These are phyloP conservation scores for Larimichthys polyactis DNA, from an alignment of 2,113 vertebrate genomes.

Conservation along the genomic window DNA sequence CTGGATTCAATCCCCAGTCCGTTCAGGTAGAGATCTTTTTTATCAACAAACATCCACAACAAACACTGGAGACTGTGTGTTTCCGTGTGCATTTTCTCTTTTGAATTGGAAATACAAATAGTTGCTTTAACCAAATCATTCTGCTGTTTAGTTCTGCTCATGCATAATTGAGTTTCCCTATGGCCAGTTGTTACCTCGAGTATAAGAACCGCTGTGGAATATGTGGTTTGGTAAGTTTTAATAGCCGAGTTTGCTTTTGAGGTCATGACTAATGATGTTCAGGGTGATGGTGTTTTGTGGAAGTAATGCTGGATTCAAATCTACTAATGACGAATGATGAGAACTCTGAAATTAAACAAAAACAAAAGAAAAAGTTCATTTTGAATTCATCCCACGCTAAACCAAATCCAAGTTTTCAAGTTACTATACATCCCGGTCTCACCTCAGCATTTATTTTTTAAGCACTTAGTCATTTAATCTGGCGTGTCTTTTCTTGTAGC, in stretches of 20 bases:
- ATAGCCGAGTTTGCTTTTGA: constrained; percentile 32
- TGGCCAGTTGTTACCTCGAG: constrained; percentile 36
- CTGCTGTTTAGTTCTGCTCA: constrained; percentile 29
- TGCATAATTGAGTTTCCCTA: constrained; percentile 41
- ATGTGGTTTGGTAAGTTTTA: constrained; percentile 47
- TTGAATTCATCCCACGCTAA: constrained; percentile 18
- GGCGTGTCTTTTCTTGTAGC: neutral
- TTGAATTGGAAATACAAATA: constrained; percentile 12
- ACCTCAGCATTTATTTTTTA: constrained; percentile 21
- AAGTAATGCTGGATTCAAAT: constrained; percentile 31
- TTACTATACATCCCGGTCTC: constrained; percentile 19
- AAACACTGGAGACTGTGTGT: neutral
- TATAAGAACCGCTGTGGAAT: constrained; percentile 18
- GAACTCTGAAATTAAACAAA: neutral
- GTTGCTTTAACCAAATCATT: constrained; percentile 26
- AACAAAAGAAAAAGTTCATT: constrained; percentile 1
- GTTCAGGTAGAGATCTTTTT: constrained; percentile 13
- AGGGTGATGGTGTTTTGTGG: constrained; percentile 34
- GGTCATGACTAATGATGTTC: constrained; percentile 39
- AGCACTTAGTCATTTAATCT: constrained; percentile 27
- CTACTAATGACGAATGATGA: constrained; percentile 19
- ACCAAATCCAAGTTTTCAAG: constrained; percentile 24
- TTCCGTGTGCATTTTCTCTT: constrained; percentile 4
- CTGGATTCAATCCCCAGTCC: constrained; percentile 13
- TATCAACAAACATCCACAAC: neutral